Evolutionary conservation across 2,797 vertebrate species (phyloP), one percentile per base, ranked within the genome.

Genomic region (Leucoraja ocellata): DNA sequence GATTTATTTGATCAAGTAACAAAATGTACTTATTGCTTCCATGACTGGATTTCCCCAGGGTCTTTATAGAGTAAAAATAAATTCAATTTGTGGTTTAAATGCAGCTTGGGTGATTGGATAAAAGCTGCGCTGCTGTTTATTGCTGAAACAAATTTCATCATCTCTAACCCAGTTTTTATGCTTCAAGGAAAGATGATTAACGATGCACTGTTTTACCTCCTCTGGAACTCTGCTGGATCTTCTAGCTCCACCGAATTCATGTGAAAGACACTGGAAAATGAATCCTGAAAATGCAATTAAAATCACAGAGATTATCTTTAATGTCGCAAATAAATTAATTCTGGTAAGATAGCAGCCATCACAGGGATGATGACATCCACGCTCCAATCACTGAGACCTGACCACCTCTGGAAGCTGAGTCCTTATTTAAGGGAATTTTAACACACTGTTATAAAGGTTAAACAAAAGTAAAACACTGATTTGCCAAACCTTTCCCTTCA

Each of bases 261-360:
- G 95, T 99, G 98, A 95, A 99, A 99, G 94, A 99, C 97, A 74
- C 98, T 98, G 95, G 98, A 98, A 96, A 99, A 99, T 58, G 98
- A 97, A 95, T 99, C 98, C 98, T 99, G 96, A 79, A 96, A 96
- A 94, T 94, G 94, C 8, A 94, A 1, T 76, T 76, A 74, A 76
- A 54, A 92, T 46, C 14, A 11, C 3, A 76, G 4, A 92, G 8
- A 16, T 58, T 74, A 92, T 76, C 71, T 88, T 36, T 36, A 71
- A 91, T 46, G 88, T 32, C 23, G 32, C 21, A 9, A 91, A 36
- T 21, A 8, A 16, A 73, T 86, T 88, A 36, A 88, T 88, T 91
- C 71, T 68, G 16, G 32, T 1, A 10, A 88, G 65, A 14, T 13
- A n/a, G 39, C 25, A 76, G 73, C 2, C n/a, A 36, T 6, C 25